phyloP scores from a whole-genome alignment of 2,113 vertebrate genomes.

The Scortum barcoo region DNA sequence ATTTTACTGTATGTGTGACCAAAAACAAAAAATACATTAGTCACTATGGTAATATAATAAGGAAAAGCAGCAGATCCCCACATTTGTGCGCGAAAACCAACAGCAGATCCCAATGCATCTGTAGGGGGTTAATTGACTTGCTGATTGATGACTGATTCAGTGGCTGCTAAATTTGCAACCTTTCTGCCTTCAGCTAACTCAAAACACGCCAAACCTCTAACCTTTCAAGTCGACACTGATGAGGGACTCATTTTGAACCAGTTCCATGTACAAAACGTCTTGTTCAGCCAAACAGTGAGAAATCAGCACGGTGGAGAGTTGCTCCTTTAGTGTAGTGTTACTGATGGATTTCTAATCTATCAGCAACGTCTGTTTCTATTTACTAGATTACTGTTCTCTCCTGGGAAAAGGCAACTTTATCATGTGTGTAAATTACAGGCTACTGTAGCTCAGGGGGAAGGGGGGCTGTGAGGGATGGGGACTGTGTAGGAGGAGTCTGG shows the following conservation, averaged over 20 bases:
- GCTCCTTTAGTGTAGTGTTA: background rate
- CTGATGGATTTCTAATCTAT: slow-evolving; percentile 32
- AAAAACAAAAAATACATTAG: too few relatives aligned
- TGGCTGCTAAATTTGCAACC: background rate
- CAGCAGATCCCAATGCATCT: background rate
- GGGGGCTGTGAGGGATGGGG: background rate
- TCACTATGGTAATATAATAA: too few relatives aligned
- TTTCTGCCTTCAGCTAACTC: background rate
- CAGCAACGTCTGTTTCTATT: slow-evolving; percentile 17
- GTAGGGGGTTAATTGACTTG: background rate
- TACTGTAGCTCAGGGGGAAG: background rate
- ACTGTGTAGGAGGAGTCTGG: background rate
- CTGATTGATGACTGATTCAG: background rate
- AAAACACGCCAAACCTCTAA: background rate
- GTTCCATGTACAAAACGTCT: background rate
- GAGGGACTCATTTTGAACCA: background rate
- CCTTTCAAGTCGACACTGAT: background rate
- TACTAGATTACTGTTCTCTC: slow-evolving; percentile 17
- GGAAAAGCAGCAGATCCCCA: too few relatives aligned
- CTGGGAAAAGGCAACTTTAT: slow-evolving; percentile 6
- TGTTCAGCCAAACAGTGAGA: slow-evolving; percentile 10
- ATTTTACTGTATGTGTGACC: too few relatives aligned
- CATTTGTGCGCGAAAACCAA: too few relatives aligned
- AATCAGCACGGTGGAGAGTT: background rate
- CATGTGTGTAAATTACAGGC: slow-evolving; percentile 12